Conservation (phyloP, 2,797 vertebrate genomes). For the Manis javanica region DNA sequence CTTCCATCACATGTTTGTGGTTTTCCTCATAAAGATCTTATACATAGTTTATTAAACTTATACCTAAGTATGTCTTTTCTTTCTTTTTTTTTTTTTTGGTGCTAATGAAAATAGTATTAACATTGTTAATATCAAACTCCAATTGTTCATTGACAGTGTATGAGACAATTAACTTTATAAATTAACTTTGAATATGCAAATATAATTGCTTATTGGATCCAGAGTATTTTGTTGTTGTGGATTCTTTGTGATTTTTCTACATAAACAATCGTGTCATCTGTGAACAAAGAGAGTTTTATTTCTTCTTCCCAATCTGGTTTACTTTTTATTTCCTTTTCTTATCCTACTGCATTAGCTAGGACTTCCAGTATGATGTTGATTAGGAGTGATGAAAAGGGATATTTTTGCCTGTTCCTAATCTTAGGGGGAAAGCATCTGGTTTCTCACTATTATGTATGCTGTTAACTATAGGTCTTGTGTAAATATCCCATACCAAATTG, state of each 20-base stretch:
- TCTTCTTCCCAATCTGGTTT: background rate
- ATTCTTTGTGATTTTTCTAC: background rate
- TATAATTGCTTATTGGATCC: background rate
- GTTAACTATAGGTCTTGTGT: background rate
- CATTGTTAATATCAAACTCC: background rate
- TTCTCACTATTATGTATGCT: background rate
- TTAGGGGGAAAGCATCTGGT: background rate
- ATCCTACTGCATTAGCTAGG: background rate
- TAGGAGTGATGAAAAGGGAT: background rate
- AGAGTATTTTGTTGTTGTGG: background rate
- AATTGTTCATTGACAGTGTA: background rate
- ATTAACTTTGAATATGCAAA: background rate
- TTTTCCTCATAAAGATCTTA: background rate
- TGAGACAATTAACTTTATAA: background rate
- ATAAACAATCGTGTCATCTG: background rate
- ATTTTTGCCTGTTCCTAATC: background rate
- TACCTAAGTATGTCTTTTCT: background rate
- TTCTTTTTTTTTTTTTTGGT: background rate
- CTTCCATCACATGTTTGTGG: background rate
- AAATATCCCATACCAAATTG: background rate
- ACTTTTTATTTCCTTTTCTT: background rate
- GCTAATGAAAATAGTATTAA: background rate
- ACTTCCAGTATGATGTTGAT: background rate
- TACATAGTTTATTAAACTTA: constrained; percentile 2
- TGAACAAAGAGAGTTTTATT: background rate